Evolutionary conservation across 1,140 invertebrate genomes (phyloP).

Genomic region (Orchesella cincta): DNA sequence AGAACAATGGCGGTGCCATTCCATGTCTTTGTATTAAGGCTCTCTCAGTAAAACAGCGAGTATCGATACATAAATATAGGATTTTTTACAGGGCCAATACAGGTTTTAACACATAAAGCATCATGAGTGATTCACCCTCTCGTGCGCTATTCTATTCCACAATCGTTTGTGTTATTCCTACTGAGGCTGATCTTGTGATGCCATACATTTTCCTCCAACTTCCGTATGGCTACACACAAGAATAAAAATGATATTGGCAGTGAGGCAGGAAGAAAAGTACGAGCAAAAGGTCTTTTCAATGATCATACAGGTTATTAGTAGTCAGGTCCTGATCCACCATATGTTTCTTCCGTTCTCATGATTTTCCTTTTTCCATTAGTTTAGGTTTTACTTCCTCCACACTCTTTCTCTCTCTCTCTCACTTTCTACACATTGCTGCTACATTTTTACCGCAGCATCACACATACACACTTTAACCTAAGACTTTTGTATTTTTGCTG

Average conservation of each 20-base stretch:
- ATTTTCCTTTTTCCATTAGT: constrained; percentile 4
- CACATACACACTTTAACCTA: too few relatives aligned
- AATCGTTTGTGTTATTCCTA: not conserved
- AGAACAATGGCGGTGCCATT: too few relatives aligned
- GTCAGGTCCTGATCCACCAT: constrained; percentile 20
- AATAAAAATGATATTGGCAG: not conserved
- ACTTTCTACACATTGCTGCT: not conserved
- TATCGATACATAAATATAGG: not conserved
- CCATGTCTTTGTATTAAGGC: too few relatives aligned
- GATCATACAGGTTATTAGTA: constrained; percentile 24
- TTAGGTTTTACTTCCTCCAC: not conserved
- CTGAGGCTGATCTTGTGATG: not conserved
- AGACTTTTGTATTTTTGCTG: too few relatives aligned
- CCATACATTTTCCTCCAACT: not conserved
- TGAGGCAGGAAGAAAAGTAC: not conserved
- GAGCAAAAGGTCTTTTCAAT: constrained; percentile 1
- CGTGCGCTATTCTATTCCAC: not conserved
- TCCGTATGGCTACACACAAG: not conserved
- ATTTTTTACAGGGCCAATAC: not conserved
- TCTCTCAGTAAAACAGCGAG: not conserved
- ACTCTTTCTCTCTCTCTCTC: not conserved
- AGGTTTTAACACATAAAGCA: not conserved
- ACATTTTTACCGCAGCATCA: not conserved
- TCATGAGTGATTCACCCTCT: not conserved
- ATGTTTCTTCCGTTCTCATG: constrained; percentile 24